Evolutionary conservation across 2,113 vertebrate genomes (phyloP).

Genomic region (Callorhinus ursinus): DNA sequence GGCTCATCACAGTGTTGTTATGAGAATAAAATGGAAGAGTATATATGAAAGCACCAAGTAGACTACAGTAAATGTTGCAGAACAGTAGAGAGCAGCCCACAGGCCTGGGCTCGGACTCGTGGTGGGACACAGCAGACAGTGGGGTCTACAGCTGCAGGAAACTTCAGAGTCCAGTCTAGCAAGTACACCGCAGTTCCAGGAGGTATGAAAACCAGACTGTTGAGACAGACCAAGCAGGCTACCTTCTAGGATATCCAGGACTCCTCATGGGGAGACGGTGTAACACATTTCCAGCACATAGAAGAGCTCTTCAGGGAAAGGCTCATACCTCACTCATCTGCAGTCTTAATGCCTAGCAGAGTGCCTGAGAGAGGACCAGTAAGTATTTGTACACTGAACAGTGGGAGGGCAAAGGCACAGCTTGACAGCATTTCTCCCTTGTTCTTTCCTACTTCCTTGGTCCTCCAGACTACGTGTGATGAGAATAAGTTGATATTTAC

Average conservation of each 20-base stretch:
- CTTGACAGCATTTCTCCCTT: neutral
- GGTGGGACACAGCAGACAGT: neutral
- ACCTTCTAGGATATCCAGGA: neutral
- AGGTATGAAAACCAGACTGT: neutral
- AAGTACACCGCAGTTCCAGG: neutral
- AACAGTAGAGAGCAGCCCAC: neutral
- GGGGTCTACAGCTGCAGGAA: neutral
- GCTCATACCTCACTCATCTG: neutral
- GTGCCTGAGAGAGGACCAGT: neutral
- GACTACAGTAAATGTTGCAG: neutral
- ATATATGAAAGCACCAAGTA: neutral
- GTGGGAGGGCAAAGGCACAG: neutral
- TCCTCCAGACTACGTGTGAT: neutral
- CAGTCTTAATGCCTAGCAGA: neutral
- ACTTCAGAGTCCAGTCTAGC: neutral
- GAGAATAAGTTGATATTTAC: neutral
- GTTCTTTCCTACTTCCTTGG: neutral
- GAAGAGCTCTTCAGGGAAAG: neutral
- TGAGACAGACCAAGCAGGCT: neutral
- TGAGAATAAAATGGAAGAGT: neutral
- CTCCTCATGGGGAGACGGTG: neutral
- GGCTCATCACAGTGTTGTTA: neutral
- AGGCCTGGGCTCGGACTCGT: neutral
- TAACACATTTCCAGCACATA: neutral
- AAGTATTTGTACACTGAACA: neutral